Percentiles rank a stretch among this genome's conserved stretches.
Evolutionary conservation across 2,797 vertebrate genomes (phyloP).

Genomic region (Heteromormyrus szaboi): DNA sequence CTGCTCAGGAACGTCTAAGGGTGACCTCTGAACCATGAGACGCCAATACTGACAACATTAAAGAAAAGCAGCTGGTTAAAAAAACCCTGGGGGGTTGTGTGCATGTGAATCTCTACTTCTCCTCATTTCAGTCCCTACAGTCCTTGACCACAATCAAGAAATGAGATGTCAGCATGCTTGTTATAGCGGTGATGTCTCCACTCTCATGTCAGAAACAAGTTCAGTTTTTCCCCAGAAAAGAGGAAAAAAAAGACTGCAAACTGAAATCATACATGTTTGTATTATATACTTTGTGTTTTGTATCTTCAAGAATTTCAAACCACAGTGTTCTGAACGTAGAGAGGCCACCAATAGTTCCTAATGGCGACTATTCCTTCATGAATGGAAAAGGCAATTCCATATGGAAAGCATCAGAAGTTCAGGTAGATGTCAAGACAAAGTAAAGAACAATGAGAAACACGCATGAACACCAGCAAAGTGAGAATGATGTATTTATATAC

Average conservation of each 20-base stretch:
- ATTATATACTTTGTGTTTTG: not conserved
- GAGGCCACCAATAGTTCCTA: not conserved
- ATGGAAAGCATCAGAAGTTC: not conserved
- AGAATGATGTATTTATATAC: not conserved
- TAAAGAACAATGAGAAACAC: not conserved
- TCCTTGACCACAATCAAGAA: not conserved
- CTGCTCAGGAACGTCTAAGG: not conserved
- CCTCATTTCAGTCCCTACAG: not conserved
- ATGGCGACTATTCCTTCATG: not conserved
- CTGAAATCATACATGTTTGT: not conserved
- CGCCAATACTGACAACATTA: not conserved
- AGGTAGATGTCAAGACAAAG: not conserved
- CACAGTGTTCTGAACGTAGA: not conserved
- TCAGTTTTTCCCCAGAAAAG: not conserved
- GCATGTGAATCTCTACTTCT: not conserved
- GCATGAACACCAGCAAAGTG: not conserved
- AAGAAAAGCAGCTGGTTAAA: not conserved
- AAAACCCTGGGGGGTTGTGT: not conserved
- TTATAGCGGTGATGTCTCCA: not conserved
- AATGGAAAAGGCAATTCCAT: not conserved
- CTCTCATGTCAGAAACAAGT: not conserved
- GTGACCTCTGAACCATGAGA: not conserved
- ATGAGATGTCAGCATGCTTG: not conserved
- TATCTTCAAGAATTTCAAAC: not conserved
- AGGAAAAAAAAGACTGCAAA: not conserved